Base-by-base conservation (phyloP, 2,888 invertebrate species). In the Apamea monoglypha region DNA sequence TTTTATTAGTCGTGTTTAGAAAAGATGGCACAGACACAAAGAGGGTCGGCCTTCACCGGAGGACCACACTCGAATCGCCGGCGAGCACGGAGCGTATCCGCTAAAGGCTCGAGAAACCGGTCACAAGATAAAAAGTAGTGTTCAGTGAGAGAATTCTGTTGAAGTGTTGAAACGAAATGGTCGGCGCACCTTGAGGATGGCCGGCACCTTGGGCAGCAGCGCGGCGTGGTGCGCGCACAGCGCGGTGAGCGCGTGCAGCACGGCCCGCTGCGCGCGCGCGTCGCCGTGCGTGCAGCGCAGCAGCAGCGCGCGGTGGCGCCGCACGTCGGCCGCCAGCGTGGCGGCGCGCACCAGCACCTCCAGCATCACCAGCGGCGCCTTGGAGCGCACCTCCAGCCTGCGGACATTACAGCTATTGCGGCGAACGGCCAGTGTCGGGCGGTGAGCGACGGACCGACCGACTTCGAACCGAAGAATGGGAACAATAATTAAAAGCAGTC, bases 171-270 rank as follows among this genome's bases (percentile, higher is more conserved):
- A n/a, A n/a, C n/a, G n/a, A n/a, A n/a, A n/a, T n/a, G n/a, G n/a
- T n/a, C n/a, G n/a, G n/a, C n/a, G n/a, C n/a, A n/a, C n/a, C n/a
- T n/a, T n/a, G 89, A 99, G 97, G 90, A 99, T 98, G 93, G 98
- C 98, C 88, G 99, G 98, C 90, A 99, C 98, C 95, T 99, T 99
- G 80, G 98, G 97, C 97, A 99, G 97, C 90, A 99, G 97, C 76
- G 97, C 96, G 83, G 98, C 97, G 95, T 99, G 98, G 88, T 98
- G 97, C 78, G 98, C 98, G 89, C 99, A 98, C 73, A 99, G 98
- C 94, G 99, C 99, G 93, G 99, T 99, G 92, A 99, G 97, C 80
- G 99, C 99, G 91, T 99, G 98, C 91, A 99, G 97, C 90, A 99
- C 97, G 96, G 99, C 98, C 88, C 99, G 98, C 94, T 99, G 99